phyloP scores from a whole-genome alignment of 2,888 invertebrate species.

The Eugnorisma glareosa region DNA sequence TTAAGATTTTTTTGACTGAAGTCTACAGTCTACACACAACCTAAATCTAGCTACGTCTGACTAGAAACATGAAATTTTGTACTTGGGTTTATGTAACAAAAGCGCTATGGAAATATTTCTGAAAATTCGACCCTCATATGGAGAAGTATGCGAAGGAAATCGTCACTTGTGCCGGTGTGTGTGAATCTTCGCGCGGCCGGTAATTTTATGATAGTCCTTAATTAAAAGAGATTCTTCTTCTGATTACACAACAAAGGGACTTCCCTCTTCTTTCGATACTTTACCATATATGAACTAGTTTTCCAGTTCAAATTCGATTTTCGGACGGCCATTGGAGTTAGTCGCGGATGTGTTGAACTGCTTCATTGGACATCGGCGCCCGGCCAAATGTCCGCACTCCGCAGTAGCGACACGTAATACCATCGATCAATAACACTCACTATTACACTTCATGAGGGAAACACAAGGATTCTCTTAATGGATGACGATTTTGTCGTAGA shows the following conservation, averaged over 20 bases:
- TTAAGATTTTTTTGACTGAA: background rate
- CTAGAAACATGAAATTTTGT: background rate
- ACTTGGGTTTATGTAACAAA: background rate
- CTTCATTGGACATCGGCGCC: conserved; percentile 40
- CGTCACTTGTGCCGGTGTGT: background rate
- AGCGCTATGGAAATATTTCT: background rate
- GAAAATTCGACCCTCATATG: background rate
- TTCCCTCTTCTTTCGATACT: background rate
- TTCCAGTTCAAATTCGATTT: conserved; percentile 7
- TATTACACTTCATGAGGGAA: conserved; percentile 1
- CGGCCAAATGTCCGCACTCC: conserved; percentile 39
- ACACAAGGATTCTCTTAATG: background rate
- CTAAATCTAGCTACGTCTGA: background rate
- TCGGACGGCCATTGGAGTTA: background rate
- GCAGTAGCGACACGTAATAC: conserved; percentile 22
- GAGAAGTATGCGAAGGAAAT: background rate
- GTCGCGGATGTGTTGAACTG: conserved; percentile 23
- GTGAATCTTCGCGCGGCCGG: background rate
- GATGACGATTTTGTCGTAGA: background rate
- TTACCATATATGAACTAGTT: background rate
- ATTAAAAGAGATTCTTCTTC: background rate
- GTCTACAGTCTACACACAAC: background rate
- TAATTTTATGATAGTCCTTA: background rate
- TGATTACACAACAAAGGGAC: background rate
- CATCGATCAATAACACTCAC: conserved; percentile 26